Evolutionary conservation across 2,797 vertebrate genomes (phyloP).

Genomic region (Melanotaenia nigrans): DNA sequence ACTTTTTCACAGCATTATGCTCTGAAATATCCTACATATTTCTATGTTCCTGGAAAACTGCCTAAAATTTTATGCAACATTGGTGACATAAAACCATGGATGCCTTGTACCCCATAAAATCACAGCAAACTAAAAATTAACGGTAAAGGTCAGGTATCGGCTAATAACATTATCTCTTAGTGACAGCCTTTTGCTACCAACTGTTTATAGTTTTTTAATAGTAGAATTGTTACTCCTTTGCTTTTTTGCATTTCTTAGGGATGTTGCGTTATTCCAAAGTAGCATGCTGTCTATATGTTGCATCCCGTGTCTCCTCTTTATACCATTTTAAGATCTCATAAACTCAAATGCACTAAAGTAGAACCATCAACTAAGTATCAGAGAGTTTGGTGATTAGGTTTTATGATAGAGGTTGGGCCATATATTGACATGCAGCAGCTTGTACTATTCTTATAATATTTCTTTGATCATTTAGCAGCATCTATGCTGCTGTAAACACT

Average conservation of each 20-base stretch:
- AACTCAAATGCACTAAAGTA: background rate
- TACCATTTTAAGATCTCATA: background rate
- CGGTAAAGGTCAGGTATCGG: background rate
- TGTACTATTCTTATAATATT: background rate
- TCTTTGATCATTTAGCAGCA: background rate
- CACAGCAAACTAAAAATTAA: background rate
- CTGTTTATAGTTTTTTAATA: background rate
- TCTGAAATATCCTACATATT: no score
- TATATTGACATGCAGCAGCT: background rate
- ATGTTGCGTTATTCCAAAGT: background rate
- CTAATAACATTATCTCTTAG: background rate
- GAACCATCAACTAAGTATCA: no score
- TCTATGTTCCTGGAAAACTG: no score
- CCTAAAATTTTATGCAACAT: background rate
- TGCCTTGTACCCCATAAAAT: background rate
- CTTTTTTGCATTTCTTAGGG: background rate
- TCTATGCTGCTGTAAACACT: background rate
- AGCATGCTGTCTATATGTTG: background rate
- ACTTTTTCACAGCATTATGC: background rate
- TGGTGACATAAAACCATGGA: background rate
- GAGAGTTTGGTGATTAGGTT: no score
- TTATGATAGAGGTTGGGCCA: background rate
- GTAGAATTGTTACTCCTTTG: background rate
- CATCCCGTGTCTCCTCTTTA: background rate
- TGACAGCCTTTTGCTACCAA: background rate